Evolutionary conservation across 2,797 vertebrate species (phyloP).

Genomic region (Alauda arvensis): DNA sequence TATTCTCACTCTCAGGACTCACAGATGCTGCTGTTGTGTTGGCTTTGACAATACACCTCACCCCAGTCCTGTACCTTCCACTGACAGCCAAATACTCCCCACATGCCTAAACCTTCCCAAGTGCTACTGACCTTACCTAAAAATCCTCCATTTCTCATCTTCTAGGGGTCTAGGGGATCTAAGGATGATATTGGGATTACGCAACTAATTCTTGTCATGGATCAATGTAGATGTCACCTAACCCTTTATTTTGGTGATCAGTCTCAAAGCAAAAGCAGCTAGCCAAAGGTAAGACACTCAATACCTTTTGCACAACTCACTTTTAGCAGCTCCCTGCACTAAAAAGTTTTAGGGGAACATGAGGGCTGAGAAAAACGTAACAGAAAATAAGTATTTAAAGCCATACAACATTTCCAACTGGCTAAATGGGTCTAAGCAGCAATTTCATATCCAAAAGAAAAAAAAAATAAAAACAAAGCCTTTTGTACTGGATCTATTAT

Average conservation of each 20-base stretch:
- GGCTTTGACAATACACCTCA: not conserved
- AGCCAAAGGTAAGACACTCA: not conserved
- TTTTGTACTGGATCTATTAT: conserved; percentile 20
- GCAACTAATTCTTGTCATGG: not conserved
- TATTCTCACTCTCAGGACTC: not conserved
- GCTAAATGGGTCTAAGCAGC: not conserved
- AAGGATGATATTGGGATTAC: not conserved
- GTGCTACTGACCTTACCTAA: not conserved
- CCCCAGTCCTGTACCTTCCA: not conserved
- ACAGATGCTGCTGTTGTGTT: not conserved
- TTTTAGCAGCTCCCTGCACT: not conserved
- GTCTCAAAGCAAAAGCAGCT: not conserved
- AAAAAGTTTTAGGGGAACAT: not conserved
- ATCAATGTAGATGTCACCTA: not conserved
- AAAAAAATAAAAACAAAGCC: not conserved
- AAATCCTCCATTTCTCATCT: not conserved
- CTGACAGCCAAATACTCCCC: not conserved
- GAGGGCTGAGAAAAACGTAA: not conserved
- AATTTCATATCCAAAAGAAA: conserved; percentile 7
- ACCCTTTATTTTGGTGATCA: not conserved
- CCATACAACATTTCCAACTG: not conserved
- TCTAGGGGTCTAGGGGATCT: not conserved
- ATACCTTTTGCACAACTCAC: not conserved
- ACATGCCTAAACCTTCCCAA: not conserved
- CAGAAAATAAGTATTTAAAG: conserved; percentile 21